These are phyloP conservation scores for Mythimna lalbum DNA, from an alignment of 2,888 invertebrate genomes.

Conservation along the genomic window DNA sequence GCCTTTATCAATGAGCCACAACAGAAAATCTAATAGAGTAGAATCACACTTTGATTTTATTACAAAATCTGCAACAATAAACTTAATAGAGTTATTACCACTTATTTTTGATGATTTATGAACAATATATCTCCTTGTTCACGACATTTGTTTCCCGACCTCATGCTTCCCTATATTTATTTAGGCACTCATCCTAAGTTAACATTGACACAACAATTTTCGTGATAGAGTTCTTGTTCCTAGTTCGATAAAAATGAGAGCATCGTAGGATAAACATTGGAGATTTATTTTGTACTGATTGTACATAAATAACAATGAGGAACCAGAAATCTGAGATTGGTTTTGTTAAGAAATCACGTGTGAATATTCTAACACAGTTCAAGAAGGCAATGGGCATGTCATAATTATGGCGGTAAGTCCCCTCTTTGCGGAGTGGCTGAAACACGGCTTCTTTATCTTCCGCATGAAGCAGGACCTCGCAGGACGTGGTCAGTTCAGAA, in stretches of 20 bases:
- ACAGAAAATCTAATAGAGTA: too few relatives aligned
- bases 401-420: too few relatives aligned
- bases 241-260: slow-evolving; percentile 24
- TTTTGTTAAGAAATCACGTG: neutral
- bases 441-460: too few relatives aligned
- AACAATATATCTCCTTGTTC: neutral
- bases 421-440: too few relatives aligned
- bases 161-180: slow-evolving; percentile 33
- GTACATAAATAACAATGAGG: neutral
- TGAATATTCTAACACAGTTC: neutral
- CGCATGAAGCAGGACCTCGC: too few relatives aligned
- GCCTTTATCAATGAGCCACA: too few relatives aligned
- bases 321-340: neutral
- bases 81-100: neutral
- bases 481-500: too few relatives aligned
- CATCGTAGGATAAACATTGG: slow-evolving; percentile 18
- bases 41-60: too few relatives aligned
- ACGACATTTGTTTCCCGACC: slow-evolving; percentile 33
- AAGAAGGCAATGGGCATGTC: too few relatives aligned
- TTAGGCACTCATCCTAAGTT: slow-evolving; percentile 39
- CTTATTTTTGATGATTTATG: slow-evolving; percentile 20
- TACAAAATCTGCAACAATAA: neutral
- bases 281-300: slow-evolving; percentile 24
- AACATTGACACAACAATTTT: slow-evolving; percentile 48
- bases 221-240: slow-evolving; percentile 38